These are phyloP conservation scores for Polydrusus tereticollis DNA, from an alignment of 2,888 invertebrate genomes.

Conservation along the genomic window DNA sequence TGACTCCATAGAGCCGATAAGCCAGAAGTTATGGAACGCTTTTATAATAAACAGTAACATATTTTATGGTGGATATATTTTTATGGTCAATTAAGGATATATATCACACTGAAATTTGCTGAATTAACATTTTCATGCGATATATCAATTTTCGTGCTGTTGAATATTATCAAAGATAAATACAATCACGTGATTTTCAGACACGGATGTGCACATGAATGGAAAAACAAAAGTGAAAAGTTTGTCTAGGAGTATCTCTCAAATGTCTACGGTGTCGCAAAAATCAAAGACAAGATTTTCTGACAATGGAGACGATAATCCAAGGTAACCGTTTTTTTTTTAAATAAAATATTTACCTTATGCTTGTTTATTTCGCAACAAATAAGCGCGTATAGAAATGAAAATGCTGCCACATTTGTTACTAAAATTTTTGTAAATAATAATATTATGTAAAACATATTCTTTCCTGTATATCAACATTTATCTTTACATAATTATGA, in stretches of 20 bases:
- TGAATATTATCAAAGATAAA: neutral
- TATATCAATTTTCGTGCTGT: neutral
- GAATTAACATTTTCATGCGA: neutral
- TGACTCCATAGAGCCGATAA: no score
- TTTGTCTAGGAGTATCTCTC: conserved; percentile 37
- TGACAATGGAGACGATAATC: conserved; percentile 49
- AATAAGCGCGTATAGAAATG: no score
- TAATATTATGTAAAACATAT: no score
- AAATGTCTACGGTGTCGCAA: conserved; percentile 31
- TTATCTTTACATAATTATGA: no score
- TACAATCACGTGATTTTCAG: neutral
- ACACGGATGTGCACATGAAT: conserved; percentile 7
- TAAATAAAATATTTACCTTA: neutral
- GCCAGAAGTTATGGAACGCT: no score
- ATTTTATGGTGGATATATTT: neutral
- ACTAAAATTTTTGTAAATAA: no score
- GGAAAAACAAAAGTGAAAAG: conserved; percentile 28
- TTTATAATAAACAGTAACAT: no score
- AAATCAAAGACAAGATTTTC: conserved; percentile 49
- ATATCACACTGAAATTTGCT: neutral
- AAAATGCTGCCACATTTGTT: no score
- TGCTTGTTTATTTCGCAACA: no score
- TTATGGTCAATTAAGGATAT: neutral
- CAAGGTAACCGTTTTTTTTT: conserved; percentile 38
- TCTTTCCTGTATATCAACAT: no score